Evolutionary conservation across 2,888 invertebrate genomes (phyloP).

Genomic region (Limnephilus lunatus): DNA sequence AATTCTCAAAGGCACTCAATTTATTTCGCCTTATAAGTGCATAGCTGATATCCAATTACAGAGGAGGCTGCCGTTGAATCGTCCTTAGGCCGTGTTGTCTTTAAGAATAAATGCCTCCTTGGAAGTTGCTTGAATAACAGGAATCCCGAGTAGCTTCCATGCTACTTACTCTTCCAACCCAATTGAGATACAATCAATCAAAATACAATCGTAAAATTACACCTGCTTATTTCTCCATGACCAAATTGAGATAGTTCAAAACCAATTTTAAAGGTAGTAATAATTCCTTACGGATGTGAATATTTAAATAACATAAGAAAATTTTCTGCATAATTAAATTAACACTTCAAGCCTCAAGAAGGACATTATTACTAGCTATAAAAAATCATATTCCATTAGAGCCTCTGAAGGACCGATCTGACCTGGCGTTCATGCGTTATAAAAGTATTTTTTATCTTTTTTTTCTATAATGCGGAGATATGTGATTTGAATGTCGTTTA

Average conservation of each 20-base stretch:
- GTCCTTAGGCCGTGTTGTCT: constrained; percentile 15
- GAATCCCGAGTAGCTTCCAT: neutral
- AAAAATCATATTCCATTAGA: no score
- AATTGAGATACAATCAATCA: neutral
- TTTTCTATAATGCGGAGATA: no score
- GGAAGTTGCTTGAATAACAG: neutral
- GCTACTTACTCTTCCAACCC: neutral
- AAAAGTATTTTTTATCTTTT: no score
- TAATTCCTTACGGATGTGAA: neutral
- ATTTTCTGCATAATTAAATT: neutral
- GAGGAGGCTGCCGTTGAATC: constrained; percentile 31
- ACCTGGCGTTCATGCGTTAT: no score
- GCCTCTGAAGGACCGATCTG: no score
- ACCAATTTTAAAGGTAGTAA: neutral
- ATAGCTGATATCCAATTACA: constrained; percentile 63
- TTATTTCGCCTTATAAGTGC: constrained; percentile 63
- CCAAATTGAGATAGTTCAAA: neutral
- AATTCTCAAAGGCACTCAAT: constrained; percentile 62
- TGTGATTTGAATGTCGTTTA: no score
- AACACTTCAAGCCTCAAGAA: no score
- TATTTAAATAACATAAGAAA: neutral
- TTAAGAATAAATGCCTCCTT: neutral
- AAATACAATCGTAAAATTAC: neutral
- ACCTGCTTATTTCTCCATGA: neutral
- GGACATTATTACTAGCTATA: no score